These are phyloP conservation scores for Lasioglossum malachurum DNA, from an alignment of 2,888 invertebrate genomes.

Conservation along the genomic window DNA sequence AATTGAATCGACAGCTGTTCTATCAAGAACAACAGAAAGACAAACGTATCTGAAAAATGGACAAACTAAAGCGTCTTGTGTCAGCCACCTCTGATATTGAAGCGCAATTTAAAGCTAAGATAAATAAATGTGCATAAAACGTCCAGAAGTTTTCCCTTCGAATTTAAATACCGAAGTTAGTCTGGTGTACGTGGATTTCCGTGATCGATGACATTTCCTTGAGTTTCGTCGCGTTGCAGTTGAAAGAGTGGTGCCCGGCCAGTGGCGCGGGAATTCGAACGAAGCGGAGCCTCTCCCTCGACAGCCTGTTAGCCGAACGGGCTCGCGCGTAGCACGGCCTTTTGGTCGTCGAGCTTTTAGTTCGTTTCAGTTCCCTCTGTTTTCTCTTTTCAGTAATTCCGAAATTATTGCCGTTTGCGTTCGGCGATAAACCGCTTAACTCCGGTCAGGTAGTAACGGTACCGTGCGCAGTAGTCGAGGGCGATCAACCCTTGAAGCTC, in stretches of 20 bases:
- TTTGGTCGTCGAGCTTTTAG: not conserved
- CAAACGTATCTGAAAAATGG: too few relatives aligned
- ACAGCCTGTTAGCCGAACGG: not conserved
- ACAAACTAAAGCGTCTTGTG: too few relatives aligned
- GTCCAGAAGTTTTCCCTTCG: not conserved
- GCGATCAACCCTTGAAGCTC: conserved; percentile 89
- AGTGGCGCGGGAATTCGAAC: not conserved
- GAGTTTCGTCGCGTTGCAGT: not conserved
- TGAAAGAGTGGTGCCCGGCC: not conserved
- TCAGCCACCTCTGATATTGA: not conserved
- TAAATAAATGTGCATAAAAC: not conserved
- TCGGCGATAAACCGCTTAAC: conserved; percentile 88
- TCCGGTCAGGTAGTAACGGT: conserved; percentile 88
- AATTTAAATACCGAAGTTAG: not conserved
- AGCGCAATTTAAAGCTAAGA: not conserved
- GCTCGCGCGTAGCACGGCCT: not conserved
- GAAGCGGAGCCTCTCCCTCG: not conserved
- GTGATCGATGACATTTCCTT: not conserved
- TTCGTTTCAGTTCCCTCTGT: conserved; percentile 34
- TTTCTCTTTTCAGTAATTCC: conserved; percentile 82
- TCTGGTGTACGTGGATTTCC: fast-evolving
- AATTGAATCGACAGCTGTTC: too few relatives aligned
- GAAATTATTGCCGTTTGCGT: conserved; percentile 85
- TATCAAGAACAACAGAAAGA: too few relatives aligned
- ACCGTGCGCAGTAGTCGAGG: conserved; percentile 88